Evolutionary conservation across 2,888 invertebrate genomes (phyloP), one percentile per base, ranked within the genome.

Genomic region (Herminia tarsipennalis): DNA sequence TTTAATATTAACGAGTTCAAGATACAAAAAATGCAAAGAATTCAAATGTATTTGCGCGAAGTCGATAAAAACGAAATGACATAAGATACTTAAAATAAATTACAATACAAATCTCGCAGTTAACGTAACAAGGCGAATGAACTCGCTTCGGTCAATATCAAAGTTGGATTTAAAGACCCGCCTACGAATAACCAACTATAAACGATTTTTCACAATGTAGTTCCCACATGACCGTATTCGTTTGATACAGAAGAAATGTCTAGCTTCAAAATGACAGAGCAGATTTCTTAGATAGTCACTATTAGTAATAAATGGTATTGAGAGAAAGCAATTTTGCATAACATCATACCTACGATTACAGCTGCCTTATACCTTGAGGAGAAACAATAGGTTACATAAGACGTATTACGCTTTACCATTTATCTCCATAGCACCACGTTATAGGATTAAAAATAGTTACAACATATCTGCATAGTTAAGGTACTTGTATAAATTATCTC

Each of bases 301-400:
- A 38, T 24, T 29, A 33, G 12, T 43, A 41, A 48, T 56, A 60
- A 43, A 54, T 45, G 44, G 6, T 40, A 46, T 37, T 3, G 68
- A 65, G 79, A 80, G 85, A 86, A 86, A 87, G 83, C 75, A 58
- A 70, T 73, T 75, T 74, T 73, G 73, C 71, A 70, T 73, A 73
- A 76, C 57, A 51, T 50, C 43, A 45, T 61, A 68, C 58, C 55
- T 56, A 54, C 14, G 8, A 5, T 70, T 66, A 72, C 68, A 66
- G 58, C 58, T 49, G 21, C 53, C 56, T 41, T 65, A 66, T 68
- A 70, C 70, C 59, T 61, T 53, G 51, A 56, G 57, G 52, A 49
- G 66, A 72, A 71, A 84, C 78, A 83, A 83, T 79, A 57, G 68
- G 52, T 85, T 83, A 68, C 71, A 70, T 75, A 85, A 85, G 53